Evolutionary conservation across 2,888 invertebrate species (phyloP), one percentile per base, ranked within the genome.

Genomic region (Cylindroiulus punctatus): DNA sequence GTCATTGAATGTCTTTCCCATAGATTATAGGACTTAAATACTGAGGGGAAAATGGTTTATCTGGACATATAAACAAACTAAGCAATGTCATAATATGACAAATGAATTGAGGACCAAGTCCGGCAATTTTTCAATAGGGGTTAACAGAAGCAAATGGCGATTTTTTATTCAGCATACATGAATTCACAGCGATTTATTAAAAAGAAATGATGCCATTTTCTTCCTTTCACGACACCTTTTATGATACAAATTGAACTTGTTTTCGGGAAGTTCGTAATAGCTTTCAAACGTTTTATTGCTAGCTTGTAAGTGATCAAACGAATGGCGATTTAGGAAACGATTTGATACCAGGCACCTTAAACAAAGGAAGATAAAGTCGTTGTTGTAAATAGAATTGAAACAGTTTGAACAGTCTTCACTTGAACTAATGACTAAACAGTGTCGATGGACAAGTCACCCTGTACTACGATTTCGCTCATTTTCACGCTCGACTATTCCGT

Each of bases 21-120:
- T 14, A 76, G 76, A 76, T 76, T 76, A 30, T 14, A 14, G 30
- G 14, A 76, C 76, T 76, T 57, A 76, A 76, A 17, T 8, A 76
- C 12, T 76, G 76, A 30, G 12, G 3, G 30, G 30, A 76, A 76
- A 30, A 30, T 10, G 30, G 76, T 30, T 76, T 76, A 76, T 76
- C 76, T 76, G 14, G 17, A 76, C 10, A 76, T 10, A 65, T 26
- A 65, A 65, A 65, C 65, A 52, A 52, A n/a, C 26, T 30, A 17
- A 76, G 30, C 76, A 76, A 30, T 76, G 30, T 76, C 30, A 30
- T 76, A 14, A 76, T 36, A 36, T 76, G 76, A 76, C 30, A 26
- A 76, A 76, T 76, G 76, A 76, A 76, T 76, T 76, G 76, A 12
- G 76, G 76, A 30, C 30, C 76, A 76, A 76, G 76, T 3, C 76